These are phyloP conservation scores for Mnemiopsis leidyi DNA, from an alignment of 37 sponge, comb jelly and placozoan species.

Conservation along the genomic window DNA sequence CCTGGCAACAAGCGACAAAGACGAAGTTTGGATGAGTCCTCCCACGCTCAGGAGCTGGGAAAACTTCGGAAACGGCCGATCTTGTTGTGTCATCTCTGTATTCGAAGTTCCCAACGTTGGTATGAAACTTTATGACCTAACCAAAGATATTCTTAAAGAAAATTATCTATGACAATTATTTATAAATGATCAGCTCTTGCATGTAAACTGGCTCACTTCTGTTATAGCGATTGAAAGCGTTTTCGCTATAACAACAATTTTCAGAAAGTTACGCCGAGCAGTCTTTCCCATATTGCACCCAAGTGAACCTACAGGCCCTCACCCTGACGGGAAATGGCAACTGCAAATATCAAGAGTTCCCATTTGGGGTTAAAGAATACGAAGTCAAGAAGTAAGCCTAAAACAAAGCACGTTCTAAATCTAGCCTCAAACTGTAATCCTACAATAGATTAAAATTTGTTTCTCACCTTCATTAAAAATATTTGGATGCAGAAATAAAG, in stretches of 20 bases:
- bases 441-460: too few relatives aligned
- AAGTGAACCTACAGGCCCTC: neutral
- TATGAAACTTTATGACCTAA: neutral
- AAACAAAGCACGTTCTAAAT: too few relatives aligned
- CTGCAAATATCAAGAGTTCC: neutral
- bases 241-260: too few relatives aligned
- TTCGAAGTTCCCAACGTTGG: neutral
- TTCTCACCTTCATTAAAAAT: too few relatives aligned
- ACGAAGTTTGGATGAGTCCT: conserved; percentile 14
- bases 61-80: conserved; percentile 35
- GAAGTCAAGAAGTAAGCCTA: neutral
- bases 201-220: too few relatives aligned
- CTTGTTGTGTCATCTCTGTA: neutral
- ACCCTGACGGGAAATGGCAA: neutral
- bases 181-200: too few relatives aligned
- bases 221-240: too few relatives aligned
- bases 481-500: too few relatives aligned
- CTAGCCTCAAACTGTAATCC: too few relatives aligned
- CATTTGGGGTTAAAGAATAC: neutral
- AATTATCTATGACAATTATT: too few relatives aligned
- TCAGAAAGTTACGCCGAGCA: conserved; percentile 39
- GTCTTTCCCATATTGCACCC: conserved; percentile 24
- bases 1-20: neutral
- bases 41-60: conserved; percentile 14
- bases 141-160: too few relatives aligned